These are phyloP conservation scores for Sepiola atlantica DNA, from an alignment of 2,888 invertebrate genomes.

Conservation along the genomic window DNA sequence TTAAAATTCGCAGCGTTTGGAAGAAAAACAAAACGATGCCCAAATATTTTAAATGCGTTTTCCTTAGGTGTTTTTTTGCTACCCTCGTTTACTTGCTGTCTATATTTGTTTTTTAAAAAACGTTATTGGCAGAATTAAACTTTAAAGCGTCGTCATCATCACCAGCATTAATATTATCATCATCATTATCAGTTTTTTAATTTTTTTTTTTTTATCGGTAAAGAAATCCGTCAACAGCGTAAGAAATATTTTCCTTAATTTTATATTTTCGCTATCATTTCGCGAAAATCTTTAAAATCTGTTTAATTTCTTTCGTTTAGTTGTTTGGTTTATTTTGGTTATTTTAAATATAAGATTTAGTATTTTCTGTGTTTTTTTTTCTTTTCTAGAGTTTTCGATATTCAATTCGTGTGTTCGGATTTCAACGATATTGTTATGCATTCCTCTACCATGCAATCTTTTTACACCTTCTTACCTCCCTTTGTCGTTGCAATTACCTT, in stretches of 20 bases:
- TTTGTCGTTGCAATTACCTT: neutral
- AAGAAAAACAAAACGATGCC: neutral
- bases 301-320: neutral
- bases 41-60: constrained; percentile 14
- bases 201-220: neutral
- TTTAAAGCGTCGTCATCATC: neutral
- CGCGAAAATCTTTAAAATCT: neutral
- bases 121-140: neutral
- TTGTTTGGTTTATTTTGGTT: neutral
- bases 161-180: constrained; percentile 22
- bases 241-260: neutral
- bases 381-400: neutral
- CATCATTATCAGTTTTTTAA: neutral
- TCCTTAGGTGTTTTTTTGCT: neutral
- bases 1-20: neutral
- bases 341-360: neutral
- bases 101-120: too few species aligned
- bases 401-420: neutral
- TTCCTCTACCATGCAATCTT: neutral
- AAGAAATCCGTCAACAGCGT: neutral
- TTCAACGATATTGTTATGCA: neutral
- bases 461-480: neutral
- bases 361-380: neutral
- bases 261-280: neutral
- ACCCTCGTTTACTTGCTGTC: neutral